These are phyloP conservation scores for Cettia cetti DNA, from an alignment of 2,113 vertebrate genomes.

Conservation along the genomic window DNA sequence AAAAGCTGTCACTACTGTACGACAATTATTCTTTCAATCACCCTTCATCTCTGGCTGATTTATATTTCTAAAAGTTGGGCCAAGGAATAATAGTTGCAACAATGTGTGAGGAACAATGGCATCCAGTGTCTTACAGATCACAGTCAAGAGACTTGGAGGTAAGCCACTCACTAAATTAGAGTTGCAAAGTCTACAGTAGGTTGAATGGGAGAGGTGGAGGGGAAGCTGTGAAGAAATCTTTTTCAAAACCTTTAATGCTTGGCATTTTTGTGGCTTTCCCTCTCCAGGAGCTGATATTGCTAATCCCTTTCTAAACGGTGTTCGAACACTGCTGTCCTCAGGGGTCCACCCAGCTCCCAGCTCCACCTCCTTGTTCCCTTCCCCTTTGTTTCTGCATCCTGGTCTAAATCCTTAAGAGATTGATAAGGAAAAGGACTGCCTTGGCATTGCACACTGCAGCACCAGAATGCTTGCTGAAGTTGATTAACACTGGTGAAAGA, in stretches of 20 bases:
- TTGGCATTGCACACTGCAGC: background rate
- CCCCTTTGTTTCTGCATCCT: conserved; percentile 40
- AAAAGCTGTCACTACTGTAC: background rate
- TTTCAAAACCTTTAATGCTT: background rate
- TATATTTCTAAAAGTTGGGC: background rate
- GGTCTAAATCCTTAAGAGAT: conserved; percentile 32
- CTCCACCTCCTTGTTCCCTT: conserved; percentile 22
- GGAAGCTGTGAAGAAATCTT: conserved; percentile 7
- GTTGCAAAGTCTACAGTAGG: background rate
- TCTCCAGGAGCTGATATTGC: background rate
- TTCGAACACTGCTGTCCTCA: conserved; percentile 5
- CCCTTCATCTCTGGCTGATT: background rate
- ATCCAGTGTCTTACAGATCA: conserved; percentile 11
- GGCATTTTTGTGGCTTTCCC: conserved; percentile 32
- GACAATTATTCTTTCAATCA: background rate
- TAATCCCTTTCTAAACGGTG: conserved; percentile 52
- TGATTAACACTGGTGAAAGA: background rate
- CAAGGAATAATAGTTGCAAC: background rate
- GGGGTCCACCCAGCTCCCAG: conserved; percentile 2
- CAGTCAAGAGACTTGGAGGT: conserved; percentile 35
- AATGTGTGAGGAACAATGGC: conserved; percentile 12
- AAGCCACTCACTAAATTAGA: conserved; percentile 41
- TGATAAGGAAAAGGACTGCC: conserved; percentile 14
- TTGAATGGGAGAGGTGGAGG: background rate
- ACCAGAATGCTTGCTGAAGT: background rate